A percentile compares a stretch with the other conserved stretches of the same genome.
Conservation (phyloP, 2,113 vertebrate genomes). For the Leptocoma aspasia region DNA sequence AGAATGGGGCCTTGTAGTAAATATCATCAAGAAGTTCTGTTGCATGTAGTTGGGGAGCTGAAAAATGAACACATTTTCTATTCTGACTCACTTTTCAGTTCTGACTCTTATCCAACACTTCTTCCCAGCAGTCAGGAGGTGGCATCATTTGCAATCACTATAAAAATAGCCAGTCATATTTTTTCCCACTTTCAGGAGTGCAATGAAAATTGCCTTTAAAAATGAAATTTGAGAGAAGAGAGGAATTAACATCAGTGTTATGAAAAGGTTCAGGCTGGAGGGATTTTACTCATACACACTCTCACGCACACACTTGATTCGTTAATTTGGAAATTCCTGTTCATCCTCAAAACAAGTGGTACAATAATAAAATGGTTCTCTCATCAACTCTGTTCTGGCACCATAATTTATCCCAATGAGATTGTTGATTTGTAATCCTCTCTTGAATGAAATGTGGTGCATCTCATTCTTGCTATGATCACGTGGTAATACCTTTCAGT, state of each 20-base stretch:
- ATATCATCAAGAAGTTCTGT: not conserved
- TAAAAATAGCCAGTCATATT: not conserved
- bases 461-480: not conserved
- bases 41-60: not conserved
- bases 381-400: not conserved
- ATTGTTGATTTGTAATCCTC: not conserved
- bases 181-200: not conserved
- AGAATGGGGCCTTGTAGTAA: not conserved
- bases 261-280: not conserved
- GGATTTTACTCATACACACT: not conserved
- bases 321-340: not conserved
- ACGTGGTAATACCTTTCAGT: not conserved
- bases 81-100: not conserved
- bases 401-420: not conserved
- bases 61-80: not conserved
- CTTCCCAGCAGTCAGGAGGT: not conserved
- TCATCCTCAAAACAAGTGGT: not conserved
- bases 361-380: not conserved
- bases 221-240: not conserved
- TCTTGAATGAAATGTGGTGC: not conserved
- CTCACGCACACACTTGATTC: not conserved
- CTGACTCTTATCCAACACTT: not conserved
- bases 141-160: not conserved
- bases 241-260: not conserved
- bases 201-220: not conserved